Percentiles rank a stretch among this genome's conserved stretches.
Evolutionary conservation across 1,140 invertebrate species (phyloP).

Genomic region (Papilio machaon): DNA sequence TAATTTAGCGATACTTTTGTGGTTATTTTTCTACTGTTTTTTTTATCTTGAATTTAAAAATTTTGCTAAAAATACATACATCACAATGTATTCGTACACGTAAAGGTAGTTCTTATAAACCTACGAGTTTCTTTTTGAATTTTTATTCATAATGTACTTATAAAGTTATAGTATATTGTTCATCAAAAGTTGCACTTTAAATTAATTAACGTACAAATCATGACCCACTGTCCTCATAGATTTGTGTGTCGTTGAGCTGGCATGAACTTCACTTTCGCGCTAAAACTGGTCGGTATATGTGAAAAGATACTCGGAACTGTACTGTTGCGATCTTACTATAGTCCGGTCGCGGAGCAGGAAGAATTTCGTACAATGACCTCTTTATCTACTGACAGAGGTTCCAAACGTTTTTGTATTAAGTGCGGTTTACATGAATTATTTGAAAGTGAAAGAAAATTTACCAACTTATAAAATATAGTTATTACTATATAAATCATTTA

Average conservation of each 20-base stretch:
- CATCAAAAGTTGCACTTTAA: background rate
- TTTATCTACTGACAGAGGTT: no score
- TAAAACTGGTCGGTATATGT: background rate
- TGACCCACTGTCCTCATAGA: conserved; percentile 2
- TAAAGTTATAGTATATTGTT: conserved; percentile 2
- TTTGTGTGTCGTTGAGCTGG: conserved; percentile 2
- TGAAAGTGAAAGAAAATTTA: no score
- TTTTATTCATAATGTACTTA: no score
- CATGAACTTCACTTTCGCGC: conserved; percentile 9
- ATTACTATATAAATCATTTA: no score
- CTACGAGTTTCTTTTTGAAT: background rate
- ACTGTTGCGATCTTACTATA: no score
- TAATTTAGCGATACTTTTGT: background rate
- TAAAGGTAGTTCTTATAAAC: background rate
- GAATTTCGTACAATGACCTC: no score
- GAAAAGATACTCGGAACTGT: background rate
- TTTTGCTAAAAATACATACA: background rate
- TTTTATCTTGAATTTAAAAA: background rate
- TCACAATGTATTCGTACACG: background rate
- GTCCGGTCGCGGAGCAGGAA: no score
- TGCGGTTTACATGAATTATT: no score
- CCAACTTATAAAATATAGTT: no score
- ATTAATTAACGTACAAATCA: background rate
- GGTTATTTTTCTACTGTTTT: background rate
- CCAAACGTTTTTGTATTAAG: no score